These are phyloP conservation scores for Haemorhous mexicanus DNA, from an alignment of 2,113 vertebrate genomes.

Conservation along the genomic window DNA sequence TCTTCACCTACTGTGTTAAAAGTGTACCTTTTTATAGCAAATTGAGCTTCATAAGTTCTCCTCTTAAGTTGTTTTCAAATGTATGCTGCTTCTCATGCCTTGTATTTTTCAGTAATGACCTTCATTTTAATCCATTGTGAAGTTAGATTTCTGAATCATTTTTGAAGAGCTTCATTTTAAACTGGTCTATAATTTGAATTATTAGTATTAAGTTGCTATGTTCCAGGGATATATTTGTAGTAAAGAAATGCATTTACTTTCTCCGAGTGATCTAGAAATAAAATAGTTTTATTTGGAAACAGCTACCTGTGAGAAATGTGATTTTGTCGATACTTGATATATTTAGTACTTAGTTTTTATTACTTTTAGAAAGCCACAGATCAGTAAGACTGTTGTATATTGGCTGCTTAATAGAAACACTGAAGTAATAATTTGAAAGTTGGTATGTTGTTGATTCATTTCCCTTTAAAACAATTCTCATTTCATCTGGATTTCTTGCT, in stretches of 20 bases:
- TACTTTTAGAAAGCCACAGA: neutral
- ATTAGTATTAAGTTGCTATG: neutral
- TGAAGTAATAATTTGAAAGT: neutral
- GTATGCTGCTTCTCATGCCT: neutral
- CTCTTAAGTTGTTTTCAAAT: neutral
- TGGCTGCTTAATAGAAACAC: neutral
- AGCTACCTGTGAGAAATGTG: neutral
- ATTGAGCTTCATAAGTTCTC: neutral
- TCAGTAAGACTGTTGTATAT: neutral
- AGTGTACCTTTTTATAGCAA: neutral
- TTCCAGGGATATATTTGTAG: neutral
- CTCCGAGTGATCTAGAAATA: neutral
- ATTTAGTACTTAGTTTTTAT: neutral
- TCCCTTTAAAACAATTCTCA: neutral
- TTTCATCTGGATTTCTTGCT: neutral
- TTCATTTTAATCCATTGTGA: neutral
- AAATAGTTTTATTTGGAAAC: neutral
- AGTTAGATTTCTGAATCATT: neutral
- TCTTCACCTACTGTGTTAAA: neutral
- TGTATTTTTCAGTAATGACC: neutral
- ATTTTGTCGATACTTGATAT: neutral
- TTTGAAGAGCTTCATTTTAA: neutral
- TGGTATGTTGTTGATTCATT: accelerated
- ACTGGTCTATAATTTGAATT: neutral
- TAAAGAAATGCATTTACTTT: neutral